Percentiles rank a stretch among this genome's conserved stretches.
These are phyloP conservation scores for Heliconius aoede DNA, from an alignment of 2,888 invertebrate species.

Conservation along the genomic window DNA sequence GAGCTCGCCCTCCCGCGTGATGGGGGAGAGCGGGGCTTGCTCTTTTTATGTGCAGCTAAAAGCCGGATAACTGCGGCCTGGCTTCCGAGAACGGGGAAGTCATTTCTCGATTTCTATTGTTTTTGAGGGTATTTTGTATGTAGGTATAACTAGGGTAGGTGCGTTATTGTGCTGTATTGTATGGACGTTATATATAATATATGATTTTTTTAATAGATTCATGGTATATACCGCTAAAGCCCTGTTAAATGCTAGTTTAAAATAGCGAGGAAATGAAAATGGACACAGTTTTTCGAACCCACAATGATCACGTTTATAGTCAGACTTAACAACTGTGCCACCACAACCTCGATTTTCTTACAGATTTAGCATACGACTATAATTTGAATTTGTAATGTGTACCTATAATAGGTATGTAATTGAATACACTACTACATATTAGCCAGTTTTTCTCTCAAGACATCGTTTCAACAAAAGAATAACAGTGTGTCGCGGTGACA, in stretches of 20 bases:
- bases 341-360: neutral
- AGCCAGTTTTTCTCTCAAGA: constrained; percentile 34
- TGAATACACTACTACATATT: constrained; percentile 13
- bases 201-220: neutral
- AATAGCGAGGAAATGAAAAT: no score
- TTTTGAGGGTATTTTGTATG: constrained; percentile 12
- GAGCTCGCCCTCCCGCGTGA: constrained; percentile 57
- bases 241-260: no score
- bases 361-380: neutral
- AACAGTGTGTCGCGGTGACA: constrained; percentile 56
- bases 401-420: neutral
- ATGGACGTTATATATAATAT: no score
- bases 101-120: constrained; percentile 39
- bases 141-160: neutral
- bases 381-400: constrained; percentile 6
- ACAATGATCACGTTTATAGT: no score
- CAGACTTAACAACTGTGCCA: neutral
- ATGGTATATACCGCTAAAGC: no score
- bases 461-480: constrained; percentile 59
- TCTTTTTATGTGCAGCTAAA: constrained; percentile 67
- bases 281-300: no score
- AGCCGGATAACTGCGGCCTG: constrained; percentile 66
- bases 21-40: constrained; percentile 55
- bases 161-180: neutral
- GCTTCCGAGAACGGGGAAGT: constrained; percentile 58